These are phyloP conservation scores for Mactra quadrangularis DNA, from an alignment of 1,140 invertebrate species.

Conservation along the genomic window DNA sequence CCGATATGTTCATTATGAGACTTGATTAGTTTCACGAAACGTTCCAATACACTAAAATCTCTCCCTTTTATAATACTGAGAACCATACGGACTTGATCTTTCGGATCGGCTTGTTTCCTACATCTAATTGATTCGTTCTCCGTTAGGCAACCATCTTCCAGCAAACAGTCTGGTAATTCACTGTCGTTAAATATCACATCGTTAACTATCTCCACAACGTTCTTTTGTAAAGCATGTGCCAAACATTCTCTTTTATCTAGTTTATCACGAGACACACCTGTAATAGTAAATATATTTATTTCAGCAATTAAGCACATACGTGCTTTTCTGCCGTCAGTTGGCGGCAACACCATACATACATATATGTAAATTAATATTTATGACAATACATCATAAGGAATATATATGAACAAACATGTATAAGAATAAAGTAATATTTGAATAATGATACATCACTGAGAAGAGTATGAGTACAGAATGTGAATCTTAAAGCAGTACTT, in stretches of 20 bases:
- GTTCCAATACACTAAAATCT: neutral
- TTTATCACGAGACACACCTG: neutral
- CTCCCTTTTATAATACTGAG: slow-evolving; percentile 12
- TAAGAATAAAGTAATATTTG: no score
- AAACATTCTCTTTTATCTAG: slow-evolving; percentile 35
- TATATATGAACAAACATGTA: no score
- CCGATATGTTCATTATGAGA: slow-evolving; percentile 8
- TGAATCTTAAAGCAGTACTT: no score
- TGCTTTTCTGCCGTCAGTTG: no score
- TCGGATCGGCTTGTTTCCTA: neutral
- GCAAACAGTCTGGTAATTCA: slow-evolving; percentile 14
- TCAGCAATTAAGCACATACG: no score
- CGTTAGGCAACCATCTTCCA: slow-evolving; percentile 6
- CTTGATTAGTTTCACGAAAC: slow-evolving; percentile 3
- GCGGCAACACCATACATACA: no score
- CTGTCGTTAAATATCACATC: slow-evolving; percentile 12
- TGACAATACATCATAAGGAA: no score
- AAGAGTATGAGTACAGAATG: no score
- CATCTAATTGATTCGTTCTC: slow-evolving; percentile 8
- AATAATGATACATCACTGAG: no score
- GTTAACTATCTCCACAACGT: slow-evolving; percentile 1
- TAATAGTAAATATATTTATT: no score
- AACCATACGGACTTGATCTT: slow-evolving; percentile 5
- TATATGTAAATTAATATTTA: no score
- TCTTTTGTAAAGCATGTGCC: neutral